These are phyloP conservation scores for Pristionchus pacificus DNA, from an alignment of 1,140 invertebrate species.

Conservation along the genomic window DNA sequence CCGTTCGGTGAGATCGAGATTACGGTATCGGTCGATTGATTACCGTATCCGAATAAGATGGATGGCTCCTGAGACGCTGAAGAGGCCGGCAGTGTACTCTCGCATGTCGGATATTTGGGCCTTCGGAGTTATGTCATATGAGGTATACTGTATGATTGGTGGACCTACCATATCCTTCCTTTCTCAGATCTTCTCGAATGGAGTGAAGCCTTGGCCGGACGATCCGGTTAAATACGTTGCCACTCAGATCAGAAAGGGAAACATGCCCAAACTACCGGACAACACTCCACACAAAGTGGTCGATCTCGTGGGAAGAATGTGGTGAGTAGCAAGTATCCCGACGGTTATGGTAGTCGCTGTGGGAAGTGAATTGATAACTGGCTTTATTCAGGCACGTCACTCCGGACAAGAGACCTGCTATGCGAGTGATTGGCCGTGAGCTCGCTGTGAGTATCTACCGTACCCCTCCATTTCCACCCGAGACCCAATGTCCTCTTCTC, in stretches of 20 bases:
- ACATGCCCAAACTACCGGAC: background rate
- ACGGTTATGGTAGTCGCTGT: background rate
- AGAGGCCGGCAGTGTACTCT: constrained; percentile 36
- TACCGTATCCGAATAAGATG: constrained; percentile 28
- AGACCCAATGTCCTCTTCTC: no score
- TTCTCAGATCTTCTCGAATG: constrained; percentile 58
- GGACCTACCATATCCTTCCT: background rate
- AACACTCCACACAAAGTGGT: background rate
- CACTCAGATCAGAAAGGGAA: background rate
- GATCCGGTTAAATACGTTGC: constrained; percentile 10
- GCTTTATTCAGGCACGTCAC: background rate
- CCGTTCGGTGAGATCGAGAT: constrained; percentile 1
- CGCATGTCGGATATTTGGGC: constrained; percentile 53
- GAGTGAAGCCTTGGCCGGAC: constrained; percentile 33
- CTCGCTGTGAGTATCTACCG: no score
- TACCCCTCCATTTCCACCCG: no score
- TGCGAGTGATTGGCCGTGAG: background rate
- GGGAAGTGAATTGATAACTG: background rate
- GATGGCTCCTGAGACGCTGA: constrained; percentile 56
- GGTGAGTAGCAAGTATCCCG: background rate
- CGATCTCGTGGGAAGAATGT: background rate
- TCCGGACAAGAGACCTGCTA: background rate
- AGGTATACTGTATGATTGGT: constrained; percentile 40
- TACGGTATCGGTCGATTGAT: no score
- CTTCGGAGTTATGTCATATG: constrained; percentile 55